Conservation (phyloP, 2,888 invertebrate genomes). For the Disparrhopalites patrizii region DNA sequence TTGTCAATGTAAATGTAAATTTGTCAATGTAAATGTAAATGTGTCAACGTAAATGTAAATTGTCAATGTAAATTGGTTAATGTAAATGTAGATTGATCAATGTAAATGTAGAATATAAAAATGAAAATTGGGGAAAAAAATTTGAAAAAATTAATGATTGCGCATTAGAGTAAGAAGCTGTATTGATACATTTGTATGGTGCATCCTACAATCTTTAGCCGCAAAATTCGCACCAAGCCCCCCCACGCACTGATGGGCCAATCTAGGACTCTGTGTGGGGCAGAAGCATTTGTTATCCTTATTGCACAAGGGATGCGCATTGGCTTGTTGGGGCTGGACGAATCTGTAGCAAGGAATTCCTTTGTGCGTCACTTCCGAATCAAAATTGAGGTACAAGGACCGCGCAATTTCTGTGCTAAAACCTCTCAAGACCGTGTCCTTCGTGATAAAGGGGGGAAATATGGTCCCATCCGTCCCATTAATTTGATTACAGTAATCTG, state of each 20-base stretch:
- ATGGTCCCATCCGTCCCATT: constrained; percentile 52
- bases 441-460: constrained; percentile 51
- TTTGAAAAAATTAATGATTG: too few relatives aligned
- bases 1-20: too few relatives aligned
- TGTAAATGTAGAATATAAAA: too few relatives aligned
- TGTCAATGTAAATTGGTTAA: too few relatives aligned
- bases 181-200: too few relatives aligned
- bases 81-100: too few relatives aligned
- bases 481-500: constrained; percentile 49
- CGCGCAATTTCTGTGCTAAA: constrained; percentile 52
- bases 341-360: constrained; percentile 39
- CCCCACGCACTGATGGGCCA: not conserved
- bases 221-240: constrained; percentile 18
- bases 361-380: constrained; percentile 28
- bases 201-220: constrained; percentile 20
- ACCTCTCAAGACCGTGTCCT: constrained; percentile 49
- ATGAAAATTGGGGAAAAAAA: too few relatives aligned
- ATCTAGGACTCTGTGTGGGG: not conserved
- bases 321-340: constrained; percentile 23
- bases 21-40: too few relatives aligned
- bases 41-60: too few relatives aligned
- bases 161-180: too few relatives aligned
- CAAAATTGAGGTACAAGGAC: constrained; percentile 30
- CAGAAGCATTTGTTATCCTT: constrained; percentile 34
- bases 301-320: constrained; percentile 30